These are phyloP conservation scores for Acanthornis magna DNA, from an alignment of 2,797 vertebrate genomes.

Conservation along the genomic window DNA sequence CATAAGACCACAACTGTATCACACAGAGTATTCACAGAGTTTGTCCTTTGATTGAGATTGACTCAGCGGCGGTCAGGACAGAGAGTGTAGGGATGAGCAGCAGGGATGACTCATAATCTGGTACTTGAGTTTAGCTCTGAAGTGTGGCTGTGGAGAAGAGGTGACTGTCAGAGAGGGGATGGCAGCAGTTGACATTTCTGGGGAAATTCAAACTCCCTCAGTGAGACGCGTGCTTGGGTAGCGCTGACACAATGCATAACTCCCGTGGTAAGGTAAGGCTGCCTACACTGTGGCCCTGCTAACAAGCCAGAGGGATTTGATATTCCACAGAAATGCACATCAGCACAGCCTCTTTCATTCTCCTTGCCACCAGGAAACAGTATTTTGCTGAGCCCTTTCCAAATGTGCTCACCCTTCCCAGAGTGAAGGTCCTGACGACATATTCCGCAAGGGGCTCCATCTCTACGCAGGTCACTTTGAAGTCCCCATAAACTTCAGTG, in stretches of 20 bases:
- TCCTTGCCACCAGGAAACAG: background rate
- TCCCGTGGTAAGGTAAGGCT: background rate
- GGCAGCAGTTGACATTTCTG: background rate
- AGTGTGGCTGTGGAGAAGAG: background rate
- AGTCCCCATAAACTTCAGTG: conserved; percentile 96
- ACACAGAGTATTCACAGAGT: background rate
- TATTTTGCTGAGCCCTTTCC: background rate
- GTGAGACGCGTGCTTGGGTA: fast-evolving
- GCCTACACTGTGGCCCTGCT: background rate
- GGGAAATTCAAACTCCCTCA: background rate
- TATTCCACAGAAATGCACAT: background rate
- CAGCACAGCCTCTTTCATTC: background rate
- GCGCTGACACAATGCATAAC: fast-evolving
- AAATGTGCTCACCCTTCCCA: conserved; percentile 86
- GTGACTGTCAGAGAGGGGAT: background rate
- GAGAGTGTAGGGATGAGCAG: background rate
- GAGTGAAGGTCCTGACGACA: conserved; percentile 96
- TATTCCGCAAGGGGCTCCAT: conserved; percentile 97
- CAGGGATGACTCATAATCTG: background rate
- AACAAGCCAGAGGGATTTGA: background rate
- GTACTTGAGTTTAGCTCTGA: background rate
- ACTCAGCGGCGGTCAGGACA: background rate
- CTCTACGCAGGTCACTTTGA: conserved; percentile 97
- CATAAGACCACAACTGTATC: background rate
- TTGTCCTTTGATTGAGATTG: background rate